Conservation (phyloP, 2,797 vertebrate species). For the Falco columbarius region DNA sequence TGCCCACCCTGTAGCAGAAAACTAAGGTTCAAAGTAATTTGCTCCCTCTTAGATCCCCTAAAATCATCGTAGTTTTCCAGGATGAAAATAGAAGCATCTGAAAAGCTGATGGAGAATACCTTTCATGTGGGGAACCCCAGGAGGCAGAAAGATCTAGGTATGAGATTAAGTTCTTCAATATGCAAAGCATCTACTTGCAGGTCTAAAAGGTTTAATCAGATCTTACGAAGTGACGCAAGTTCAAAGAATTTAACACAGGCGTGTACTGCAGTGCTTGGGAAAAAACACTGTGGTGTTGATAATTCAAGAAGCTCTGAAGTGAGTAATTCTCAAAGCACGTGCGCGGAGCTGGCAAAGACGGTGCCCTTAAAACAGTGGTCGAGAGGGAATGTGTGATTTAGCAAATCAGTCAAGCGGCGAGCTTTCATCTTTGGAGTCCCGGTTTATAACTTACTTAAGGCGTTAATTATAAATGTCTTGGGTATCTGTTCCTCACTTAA, state of each 20-base stretch:
- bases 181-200: not conserved
- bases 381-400: slow-evolving; percentile 27
- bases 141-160: not conserved
- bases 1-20: not conserved
- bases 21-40: not conserved
- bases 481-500: slow-evolving; percentile 19
- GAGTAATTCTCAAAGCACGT: not conserved
- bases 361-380: slow-evolving; percentile 15
- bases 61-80: not conserved
- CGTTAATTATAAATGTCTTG: slow-evolving; percentile 37
- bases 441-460: slow-evolving; percentile 39
- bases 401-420: slow-evolving; percentile 44
- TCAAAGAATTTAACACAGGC: slow-evolving; percentile 1
- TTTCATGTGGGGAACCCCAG: not conserved
- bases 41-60: not conserved
- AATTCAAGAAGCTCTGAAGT: not conserved
- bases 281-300: not conserved
- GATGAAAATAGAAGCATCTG: not conserved
- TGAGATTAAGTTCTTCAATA: not conserved
- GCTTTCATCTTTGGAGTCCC: slow-evolving; percentile 44
- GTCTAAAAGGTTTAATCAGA: slow-evolving; percentile 18
- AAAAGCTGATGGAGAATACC: not conserved
- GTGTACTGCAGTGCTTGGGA: not conserved
- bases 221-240: not conserved
- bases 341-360: not conserved